A percentile compares a stretch with the other conserved stretches of the same genome.
Evolutionary conservation across 30 jellyfish, hydroid and myxozoan genomes (phyloP).

Genomic region (Turritopsis rubra): DNA sequence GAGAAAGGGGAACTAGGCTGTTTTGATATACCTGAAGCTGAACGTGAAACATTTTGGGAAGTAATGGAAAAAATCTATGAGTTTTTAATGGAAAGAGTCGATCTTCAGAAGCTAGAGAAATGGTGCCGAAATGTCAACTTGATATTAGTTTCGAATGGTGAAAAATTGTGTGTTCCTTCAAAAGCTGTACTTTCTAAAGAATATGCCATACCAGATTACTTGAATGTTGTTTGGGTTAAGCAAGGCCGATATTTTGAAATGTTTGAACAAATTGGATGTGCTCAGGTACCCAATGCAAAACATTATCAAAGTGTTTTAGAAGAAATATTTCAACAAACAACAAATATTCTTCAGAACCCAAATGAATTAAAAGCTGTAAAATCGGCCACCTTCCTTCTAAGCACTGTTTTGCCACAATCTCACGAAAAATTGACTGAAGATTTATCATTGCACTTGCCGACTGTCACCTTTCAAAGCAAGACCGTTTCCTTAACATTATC

Average conservation of each 20-base stretch:
- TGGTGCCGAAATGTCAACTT: not conserved
- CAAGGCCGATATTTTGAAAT: slow-evolving; percentile 33
- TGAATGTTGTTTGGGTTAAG: slow-evolving; percentile 27
- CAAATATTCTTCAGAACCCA: slow-evolving; percentile 17
- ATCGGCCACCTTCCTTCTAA: slow-evolving; percentile 16
- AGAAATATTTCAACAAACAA: not conserved
- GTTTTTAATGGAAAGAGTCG: not conserved
- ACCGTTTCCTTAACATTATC: slow-evolving; percentile 22
- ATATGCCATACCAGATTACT: slow-evolving; percentile 40
- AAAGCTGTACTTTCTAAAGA: slow-evolving; percentile 26
- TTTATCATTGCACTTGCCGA: slow-evolving; percentile 37
- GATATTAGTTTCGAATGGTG: slow-evolving; percentile 18
- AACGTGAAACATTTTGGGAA: not conserved
- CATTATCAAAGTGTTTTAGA: slow-evolving; percentile 27
- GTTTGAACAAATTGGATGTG: slow-evolving; percentile 38
- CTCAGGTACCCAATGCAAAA: slow-evolving; percentile 23
- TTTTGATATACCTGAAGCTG: not conserved
- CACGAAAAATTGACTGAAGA: not conserved
- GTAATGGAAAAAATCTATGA: not conserved
- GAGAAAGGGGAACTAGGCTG: not conserved
- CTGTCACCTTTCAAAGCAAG: slow-evolving; percentile 11
- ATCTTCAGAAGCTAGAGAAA: not conserved
- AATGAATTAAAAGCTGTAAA: slow-evolving; percentile 23
- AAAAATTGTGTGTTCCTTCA: slow-evolving; percentile 26
- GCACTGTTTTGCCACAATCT: not conserved